A percentile compares a stretch with the other conserved stretches of the same genome.
Evolutionary conservation across 2,797 vertebrate genomes (phyloP).

Genomic region (Sparus aurata): DNA sequence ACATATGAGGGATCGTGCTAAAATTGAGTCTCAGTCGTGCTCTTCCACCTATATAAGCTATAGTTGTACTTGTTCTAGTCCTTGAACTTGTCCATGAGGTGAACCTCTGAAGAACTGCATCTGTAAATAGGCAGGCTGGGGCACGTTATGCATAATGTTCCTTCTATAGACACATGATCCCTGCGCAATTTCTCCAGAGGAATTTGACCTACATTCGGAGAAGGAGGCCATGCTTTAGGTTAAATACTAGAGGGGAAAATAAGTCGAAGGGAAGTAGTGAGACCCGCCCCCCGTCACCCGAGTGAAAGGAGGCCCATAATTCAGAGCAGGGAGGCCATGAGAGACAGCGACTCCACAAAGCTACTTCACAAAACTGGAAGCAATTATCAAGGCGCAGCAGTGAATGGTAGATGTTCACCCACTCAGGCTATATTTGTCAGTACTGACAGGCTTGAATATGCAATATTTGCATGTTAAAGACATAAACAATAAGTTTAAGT

Average conservation of each 20-base stretch:
- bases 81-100: not conserved
- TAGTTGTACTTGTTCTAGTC: not conserved
- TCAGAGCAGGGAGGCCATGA: constrained; percentile 21
- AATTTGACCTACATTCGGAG: constrained; percentile 68
- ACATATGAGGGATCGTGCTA: too few species aligned
- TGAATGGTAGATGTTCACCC: constrained; percentile 4
- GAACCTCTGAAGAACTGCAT: constrained; percentile 3
- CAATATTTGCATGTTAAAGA: not conserved
- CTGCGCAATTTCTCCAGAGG: constrained; percentile 27
- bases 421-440: not conserved
- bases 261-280: constrained; percentile 1
- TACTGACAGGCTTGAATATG: constrained; percentile 1
- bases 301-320: constrained; percentile 5
- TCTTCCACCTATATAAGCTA: not conserved
- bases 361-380: constrained; percentile 31
- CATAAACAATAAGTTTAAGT: not conserved
- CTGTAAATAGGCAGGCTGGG: constrained; percentile 12
- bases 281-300: not conserved
- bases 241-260: constrained; percentile 13
- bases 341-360: constrained; percentile 15
- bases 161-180: constrained; percentile 17
- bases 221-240: constrained; percentile 52
- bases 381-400: constrained; percentile 7
- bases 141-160: constrained; percentile 23
- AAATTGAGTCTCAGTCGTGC: too few species aligned